phyloP scores from a whole-genome alignment of 2,797 vertebrate genomes.

The Passerculus sandwichensis region DNA sequence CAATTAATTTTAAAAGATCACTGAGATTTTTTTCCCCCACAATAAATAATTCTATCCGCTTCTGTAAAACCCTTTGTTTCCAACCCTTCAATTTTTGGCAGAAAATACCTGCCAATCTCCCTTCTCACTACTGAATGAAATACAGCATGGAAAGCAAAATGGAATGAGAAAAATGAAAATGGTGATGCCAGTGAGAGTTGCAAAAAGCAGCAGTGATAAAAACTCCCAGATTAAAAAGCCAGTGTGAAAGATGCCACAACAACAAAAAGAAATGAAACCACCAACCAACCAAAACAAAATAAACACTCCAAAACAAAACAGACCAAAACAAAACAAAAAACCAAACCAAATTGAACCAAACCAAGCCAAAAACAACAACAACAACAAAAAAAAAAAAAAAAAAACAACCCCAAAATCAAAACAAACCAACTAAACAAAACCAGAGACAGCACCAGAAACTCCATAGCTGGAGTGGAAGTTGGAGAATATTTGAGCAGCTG shows the following conservation, averaged over 20 bases:
- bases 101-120: conserved; percentile 19
- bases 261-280: background rate
- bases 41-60: background rate
- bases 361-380: background rate
- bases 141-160: background rate
- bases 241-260: background rate
- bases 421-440: background rate
- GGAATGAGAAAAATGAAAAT: conserved; percentile 14
- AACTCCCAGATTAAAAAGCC: background rate
- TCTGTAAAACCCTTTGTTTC: conserved; percentile 42
- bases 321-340: background rate
- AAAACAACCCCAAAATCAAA: too few species aligned
- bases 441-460: background rate
- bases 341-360: background rate
- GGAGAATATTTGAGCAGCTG: background rate
- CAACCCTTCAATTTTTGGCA: background rate
- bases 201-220: background rate
- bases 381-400: too few species aligned
- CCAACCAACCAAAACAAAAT: background rate
- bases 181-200: background rate
- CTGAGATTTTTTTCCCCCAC: background rate
- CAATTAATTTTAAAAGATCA: conserved; percentile 59
- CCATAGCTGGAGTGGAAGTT: background rate
- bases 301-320: background rate
- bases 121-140: background rate